phyloP scores from a whole-genome alignment of 1,140 invertebrate genomes.

The Drosophila setifemur region DNA sequence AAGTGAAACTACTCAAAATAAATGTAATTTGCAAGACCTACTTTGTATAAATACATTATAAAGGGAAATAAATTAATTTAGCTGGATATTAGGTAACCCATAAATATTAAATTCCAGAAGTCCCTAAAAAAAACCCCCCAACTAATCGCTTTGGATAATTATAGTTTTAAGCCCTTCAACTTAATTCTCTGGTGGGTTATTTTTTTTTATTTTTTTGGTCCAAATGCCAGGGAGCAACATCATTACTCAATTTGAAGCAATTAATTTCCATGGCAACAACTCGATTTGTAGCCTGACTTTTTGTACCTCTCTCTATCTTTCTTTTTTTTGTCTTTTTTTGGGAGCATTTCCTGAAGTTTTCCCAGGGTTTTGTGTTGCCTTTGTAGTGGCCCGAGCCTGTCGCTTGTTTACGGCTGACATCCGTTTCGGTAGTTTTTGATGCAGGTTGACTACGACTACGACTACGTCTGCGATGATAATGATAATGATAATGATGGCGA shows the following conservation, averaged over 20 bases:
- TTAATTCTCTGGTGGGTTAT: not conserved
- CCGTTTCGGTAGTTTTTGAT: slow-evolving; percentile 43
- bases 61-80: no score
- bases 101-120: no score
- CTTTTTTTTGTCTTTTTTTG: not conserved
- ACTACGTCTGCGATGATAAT: not conserved
- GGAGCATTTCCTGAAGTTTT: not conserved
- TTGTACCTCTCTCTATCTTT: not conserved
- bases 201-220: not conserved
- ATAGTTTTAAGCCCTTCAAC: slow-evolving; percentile 5
- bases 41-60: no score
- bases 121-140: not conserved
- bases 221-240: slow-evolving; percentile 24
- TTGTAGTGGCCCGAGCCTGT: not conserved
- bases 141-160: slow-evolving; percentile 20
- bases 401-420: slow-evolving; percentile 40
- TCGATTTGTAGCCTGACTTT: slow-evolving; percentile 56
- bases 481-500: slow-evolving; percentile 26
- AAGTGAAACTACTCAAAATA: no score
- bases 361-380: slow-evolving; percentile 1
- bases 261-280: slow-evolving; percentile 69
- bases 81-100: no score
- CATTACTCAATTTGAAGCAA: slow-evolving; percentile 59
- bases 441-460: slow-evolving; percentile 15
- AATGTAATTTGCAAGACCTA: no score